phyloP scores from a whole-genome alignment of 2,113 vertebrate species.

The Astur gentilis region DNA sequence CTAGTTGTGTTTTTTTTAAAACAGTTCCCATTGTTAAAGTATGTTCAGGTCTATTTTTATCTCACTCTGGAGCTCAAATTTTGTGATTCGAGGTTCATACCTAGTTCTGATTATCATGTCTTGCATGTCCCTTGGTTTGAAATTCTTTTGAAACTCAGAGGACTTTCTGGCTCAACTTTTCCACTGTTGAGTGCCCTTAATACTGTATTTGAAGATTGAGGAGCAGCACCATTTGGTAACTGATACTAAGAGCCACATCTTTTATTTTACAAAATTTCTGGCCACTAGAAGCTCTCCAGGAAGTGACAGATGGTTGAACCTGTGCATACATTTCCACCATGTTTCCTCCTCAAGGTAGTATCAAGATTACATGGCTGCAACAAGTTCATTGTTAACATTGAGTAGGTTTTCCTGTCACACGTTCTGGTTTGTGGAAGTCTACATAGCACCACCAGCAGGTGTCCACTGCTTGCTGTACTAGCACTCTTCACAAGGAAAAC shows the following conservation, averaged over 20 bases:
- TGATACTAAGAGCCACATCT: neutral
- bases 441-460: neutral
- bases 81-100: neutral
- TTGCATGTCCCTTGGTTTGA: neutral
- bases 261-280: neutral
- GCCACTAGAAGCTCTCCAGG: neutral
- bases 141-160: neutral
- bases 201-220: neutral
- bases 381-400: rapidly evolving
- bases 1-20: neutral
- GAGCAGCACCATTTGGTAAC: neutral
- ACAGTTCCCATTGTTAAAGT: neutral
- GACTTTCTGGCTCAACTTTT: neutral
- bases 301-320: neutral
- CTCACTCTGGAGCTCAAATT: neutral
- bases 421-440: neutral
- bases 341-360: neutral
- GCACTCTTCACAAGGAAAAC: neutral
- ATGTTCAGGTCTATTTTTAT: neutral
- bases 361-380: neutral
- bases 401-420: neutral
- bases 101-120: neutral
- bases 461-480: neutral
- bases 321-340: rapidly evolving
- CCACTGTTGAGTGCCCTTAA: neutral